A percentile compares a stretch with the other conserved stretches of the same genome.
Conservation (phyloP, 2,888 invertebrate genomes). For the Anoncus sp. region DNA sequence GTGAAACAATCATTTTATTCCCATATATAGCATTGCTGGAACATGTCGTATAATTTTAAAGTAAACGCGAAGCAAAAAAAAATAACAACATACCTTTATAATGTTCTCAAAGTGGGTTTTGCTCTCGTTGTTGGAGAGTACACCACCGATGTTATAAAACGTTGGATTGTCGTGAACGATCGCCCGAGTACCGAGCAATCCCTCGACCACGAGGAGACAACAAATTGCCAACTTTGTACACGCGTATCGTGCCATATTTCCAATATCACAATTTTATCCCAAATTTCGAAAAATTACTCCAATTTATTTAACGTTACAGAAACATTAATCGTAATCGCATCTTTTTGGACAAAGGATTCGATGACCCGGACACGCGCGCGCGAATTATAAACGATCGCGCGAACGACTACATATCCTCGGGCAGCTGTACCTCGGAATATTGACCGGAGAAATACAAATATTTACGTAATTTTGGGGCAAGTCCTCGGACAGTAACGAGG, state of each 20-base stretch:
- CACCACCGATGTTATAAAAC: slow-evolving; percentile 96
- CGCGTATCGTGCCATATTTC: neutral
- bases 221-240: slow-evolving; percentile 34
- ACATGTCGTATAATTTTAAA: no score
- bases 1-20: slow-evolving; percentile 76
- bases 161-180: slow-evolving; percentile 85
- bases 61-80: no score
- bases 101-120: slow-evolving; percentile 92
- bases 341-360: no score
- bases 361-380: no score
- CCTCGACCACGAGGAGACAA: slow-evolving; percentile 39
- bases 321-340: no score
- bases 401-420: no score
- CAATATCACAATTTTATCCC: slow-evolving; percentile 7
- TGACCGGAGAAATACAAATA: slow-evolving; percentile 48
- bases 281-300: slow-evolving; percentile 2
- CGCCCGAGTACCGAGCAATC: slow-evolving; percentile 34
- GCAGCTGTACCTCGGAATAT: slow-evolving; percentile 40
- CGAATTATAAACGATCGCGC: no score
- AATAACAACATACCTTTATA: slow-evolving; percentile 89
- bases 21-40: no score
- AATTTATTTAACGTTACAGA: no score
- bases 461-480: slow-evolving; percentile 45
- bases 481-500: slow-evolving; percentile 48
- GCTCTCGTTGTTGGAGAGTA: slow-evolving; percentile 93